phyloP scores from a whole-genome alignment of 2,797 vertebrate species.

The Sebastes paucispinis region DNA sequence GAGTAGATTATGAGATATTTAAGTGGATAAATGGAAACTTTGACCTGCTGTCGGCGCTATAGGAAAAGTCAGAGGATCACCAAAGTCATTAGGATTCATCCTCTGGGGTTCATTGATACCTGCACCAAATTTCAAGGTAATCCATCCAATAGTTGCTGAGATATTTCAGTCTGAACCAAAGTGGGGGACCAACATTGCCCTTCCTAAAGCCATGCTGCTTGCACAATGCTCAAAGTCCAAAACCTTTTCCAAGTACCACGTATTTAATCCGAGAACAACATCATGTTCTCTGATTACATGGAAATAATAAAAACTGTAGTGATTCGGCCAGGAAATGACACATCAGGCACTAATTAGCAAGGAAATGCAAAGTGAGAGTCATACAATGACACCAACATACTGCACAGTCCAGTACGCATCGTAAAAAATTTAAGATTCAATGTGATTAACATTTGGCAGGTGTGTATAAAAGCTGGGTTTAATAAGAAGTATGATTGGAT shows the following conservation, averaged over 20 bases:
- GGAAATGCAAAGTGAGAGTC: not conserved
- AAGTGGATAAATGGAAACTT: too few species aligned
- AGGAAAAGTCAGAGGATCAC: not conserved
- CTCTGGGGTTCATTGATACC: not conserved
- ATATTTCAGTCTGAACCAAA: not conserved
- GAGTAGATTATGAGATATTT: too few species aligned
- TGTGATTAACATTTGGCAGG: constrained; percentile 9
- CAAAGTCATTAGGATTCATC: not conserved
- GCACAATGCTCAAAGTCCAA: not conserved
- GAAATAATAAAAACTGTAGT: not conserved
- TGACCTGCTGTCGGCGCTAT: too few species aligned
- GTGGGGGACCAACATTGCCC: not conserved
- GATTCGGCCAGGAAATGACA: constrained; percentile 18
- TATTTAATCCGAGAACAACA: constrained; percentile 9
- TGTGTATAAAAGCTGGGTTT: not conserved
- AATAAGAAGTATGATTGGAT: constrained; percentile 3
- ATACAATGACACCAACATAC: not conserved
- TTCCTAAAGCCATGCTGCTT: not conserved
- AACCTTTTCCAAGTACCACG: not conserved
- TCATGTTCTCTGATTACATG: constrained; percentile 17
- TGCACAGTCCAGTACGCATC: not conserved
- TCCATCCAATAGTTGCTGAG: not conserved
- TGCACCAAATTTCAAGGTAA: not conserved
- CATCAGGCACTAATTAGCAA: constrained; percentile 14
- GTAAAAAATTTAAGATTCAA: not conserved